Conservation (phyloP, 2,113 vertebrate species). For the Cathartes aura region DNA sequence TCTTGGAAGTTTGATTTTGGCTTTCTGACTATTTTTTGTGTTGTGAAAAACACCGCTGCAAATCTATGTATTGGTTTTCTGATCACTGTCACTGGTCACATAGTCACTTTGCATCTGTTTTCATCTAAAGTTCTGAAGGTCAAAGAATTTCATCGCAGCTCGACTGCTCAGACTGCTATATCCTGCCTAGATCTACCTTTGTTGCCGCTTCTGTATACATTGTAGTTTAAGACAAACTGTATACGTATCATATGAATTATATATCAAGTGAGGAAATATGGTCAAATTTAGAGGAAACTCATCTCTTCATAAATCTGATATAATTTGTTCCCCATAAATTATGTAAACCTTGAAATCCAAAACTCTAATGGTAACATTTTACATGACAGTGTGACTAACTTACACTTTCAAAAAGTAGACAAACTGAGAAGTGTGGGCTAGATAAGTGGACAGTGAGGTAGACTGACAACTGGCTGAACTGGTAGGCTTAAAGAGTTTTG, state of each 20-base stretch:
- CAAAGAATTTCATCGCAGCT: not conserved
- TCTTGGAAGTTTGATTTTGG: not conserved
- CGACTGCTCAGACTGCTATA: not conserved
- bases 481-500: not conserved
- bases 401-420: not conserved
- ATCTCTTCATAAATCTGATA: not conserved
- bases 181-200: not conserved
- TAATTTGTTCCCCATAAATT: not conserved
- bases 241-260: not conserved
- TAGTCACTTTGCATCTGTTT: not conserved
- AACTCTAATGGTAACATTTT: not conserved
- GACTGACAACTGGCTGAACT: not conserved
- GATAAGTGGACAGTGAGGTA: not conserved
- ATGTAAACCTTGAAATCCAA: not conserved
- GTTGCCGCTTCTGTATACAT: not conserved
- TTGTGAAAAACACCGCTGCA: not conserved
- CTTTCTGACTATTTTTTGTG: not conserved
- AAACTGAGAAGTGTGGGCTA: not conserved
- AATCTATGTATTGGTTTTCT: not conserved
- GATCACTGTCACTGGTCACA: rapidly evolving
- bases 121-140: not conserved
- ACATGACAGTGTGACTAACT: not conserved
- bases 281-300: not conserved
- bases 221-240: not conserved
- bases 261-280: not conserved